These are phyloP conservation scores for Unio pictorum DNA, from an alignment of 2,888 invertebrate genomes.

Conservation along the genomic window DNA sequence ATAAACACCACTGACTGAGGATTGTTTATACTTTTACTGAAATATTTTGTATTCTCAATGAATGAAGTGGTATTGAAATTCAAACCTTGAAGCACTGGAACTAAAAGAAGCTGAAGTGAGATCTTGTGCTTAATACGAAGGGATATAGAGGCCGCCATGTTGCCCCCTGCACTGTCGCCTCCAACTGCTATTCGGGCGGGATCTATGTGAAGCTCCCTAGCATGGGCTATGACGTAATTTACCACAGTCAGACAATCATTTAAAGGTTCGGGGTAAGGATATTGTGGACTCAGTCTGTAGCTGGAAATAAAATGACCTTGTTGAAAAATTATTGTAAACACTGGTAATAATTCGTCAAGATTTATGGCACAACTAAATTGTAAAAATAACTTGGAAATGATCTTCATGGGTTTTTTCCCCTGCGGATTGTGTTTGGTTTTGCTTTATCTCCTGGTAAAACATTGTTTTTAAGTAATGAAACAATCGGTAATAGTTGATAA, in stretches of 20 bases:
- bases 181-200: slow-evolving; percentile 49
- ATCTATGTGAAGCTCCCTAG: slow-evolving; percentile 41
- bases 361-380: too few species aligned
- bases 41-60: slow-evolving; percentile 40
- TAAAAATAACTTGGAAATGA: too few species aligned
- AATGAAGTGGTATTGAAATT: slow-evolving; percentile 41
- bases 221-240: slow-evolving; percentile 56
- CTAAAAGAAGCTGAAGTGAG: slow-evolving; percentile 66
- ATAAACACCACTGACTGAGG: slow-evolving; percentile 32
- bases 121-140: slow-evolving; percentile 33
- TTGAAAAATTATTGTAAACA: too few species aligned
- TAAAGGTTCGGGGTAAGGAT: slow-evolving; percentile 42
- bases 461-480: too few species aligned
- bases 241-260: slow-evolving; percentile 43
- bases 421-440: too few species aligned
- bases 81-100: slow-evolving; percentile 65
- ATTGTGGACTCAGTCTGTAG: slow-evolving; percentile 43
- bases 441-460: too few species aligned
- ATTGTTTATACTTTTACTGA: slow-evolving; percentile 38
- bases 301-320: slow-evolving; percentile 21
- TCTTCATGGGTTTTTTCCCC: too few species aligned
- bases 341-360: too few species aligned
- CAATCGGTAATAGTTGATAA: too few species aligned
- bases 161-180: slow-evolving; percentile 52
- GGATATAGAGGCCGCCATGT: slow-evolving; percentile 48